Base-by-base conservation (phyloP, 2,888 invertebrate species). In the Matsumyia berberina region DNA sequence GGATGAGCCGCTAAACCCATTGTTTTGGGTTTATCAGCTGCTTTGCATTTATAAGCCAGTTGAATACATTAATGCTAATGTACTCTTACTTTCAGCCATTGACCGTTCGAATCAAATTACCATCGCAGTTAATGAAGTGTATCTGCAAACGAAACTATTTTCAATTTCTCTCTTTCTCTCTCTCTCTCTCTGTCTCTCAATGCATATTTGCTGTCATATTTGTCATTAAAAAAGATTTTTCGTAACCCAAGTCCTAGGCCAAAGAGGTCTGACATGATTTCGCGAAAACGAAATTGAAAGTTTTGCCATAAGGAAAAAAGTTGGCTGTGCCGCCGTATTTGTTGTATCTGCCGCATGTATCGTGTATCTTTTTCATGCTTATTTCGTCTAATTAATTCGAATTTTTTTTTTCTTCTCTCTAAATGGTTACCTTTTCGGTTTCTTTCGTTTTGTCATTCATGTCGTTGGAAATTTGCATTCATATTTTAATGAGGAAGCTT, bases 401-500 rank as follows among this genome's bases (percentile, higher is more conserved):
- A 62, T 69, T 77, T 80, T 83, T 67, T 73, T 53, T 24, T 24
- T 49, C 53, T 55, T 67, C 60, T 67, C 60, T 57, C 53, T 55
- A 62, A 73, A 78, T 67, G 60, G 77, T 24, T 72, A 49, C 64
- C 66, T 67, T 37, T 62, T 37, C 55, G 37, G 57, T 72, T 69
- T 62, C 49, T 42, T 82, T 62, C 17, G 53, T 29, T 69, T 58
- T 78, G 66, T 83, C 53, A 49, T 60, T 72, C 24, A 44, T 57
- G 67, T 58, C 31, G 73, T 31, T 79, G 53, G 39, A 69, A 51
- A 74, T 85, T 85, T 79, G 74, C 79, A 85, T 79, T 85, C 79
- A 85, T 85, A 85, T 85, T 85, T 85, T 70, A 74, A 79, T 85
- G 73, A 79, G 74, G 73, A 64, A 62, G 44, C 49, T 73, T 55